Conservation (phyloP, 2,113 vertebrate genomes). For the Aegithalos caudatus region DNA sequence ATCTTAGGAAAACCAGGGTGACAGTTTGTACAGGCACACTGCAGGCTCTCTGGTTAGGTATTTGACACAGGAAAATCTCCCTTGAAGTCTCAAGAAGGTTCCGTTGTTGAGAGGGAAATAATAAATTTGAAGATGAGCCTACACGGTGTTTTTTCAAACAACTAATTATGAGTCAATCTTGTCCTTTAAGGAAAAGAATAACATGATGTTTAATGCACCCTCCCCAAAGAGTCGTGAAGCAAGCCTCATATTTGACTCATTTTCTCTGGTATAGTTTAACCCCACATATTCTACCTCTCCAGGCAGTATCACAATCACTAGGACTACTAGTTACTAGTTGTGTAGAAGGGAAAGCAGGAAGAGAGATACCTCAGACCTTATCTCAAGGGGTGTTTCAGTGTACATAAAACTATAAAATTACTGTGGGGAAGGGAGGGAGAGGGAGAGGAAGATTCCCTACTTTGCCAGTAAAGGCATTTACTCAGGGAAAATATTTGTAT, state of each 20-base stretch:
- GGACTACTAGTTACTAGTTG: not conserved
- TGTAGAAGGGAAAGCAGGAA: not conserved
- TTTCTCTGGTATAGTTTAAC: not conserved
- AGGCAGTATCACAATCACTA: not conserved
- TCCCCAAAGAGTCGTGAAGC: not conserved
- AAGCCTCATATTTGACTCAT: not conserved
- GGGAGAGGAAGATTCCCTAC: not conserved
- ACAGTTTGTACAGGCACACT: not conserved
- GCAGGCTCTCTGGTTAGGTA: not conserved
- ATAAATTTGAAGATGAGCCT: not conserved
- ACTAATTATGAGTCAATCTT: not conserved
- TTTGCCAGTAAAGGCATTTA: not conserved
- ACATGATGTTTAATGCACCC: not conserved
- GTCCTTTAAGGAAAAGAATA: not conserved
- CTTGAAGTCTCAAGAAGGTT: not conserved
- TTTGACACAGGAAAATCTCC: not conserved
- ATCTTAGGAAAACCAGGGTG: not conserved
- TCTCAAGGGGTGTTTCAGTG: not conserved
- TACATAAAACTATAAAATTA: not conserved
- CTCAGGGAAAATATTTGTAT: not conserved
- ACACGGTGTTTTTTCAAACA: not conserved
- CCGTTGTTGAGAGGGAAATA: not conserved
- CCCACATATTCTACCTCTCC: not conserved
- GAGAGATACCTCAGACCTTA: not conserved
- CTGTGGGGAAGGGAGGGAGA: too few species aligned